Conservation (phyloP, 2,888 invertebrate genomes). For the Ophonus ardosiacus region DNA sequence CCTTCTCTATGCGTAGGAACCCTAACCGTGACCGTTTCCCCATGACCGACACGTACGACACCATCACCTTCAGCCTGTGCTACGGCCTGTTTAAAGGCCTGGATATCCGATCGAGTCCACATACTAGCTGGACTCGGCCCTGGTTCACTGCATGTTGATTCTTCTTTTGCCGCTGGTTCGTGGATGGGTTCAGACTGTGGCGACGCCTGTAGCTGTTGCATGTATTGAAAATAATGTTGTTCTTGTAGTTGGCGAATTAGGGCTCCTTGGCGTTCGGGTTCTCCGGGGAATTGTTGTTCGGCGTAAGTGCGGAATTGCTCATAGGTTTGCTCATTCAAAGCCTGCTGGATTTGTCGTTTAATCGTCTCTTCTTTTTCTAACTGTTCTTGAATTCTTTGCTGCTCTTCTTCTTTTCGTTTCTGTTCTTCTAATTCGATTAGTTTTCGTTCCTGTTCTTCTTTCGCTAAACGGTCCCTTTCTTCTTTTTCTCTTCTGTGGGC, state of each 20-base stretch:
- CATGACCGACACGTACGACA: constrained; percentile 94
- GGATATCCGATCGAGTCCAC: constrained; percentile 95
- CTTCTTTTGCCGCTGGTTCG: constrained; percentile 68
- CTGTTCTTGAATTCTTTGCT: constrained; percentile 81
- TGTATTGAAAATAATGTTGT: constrained; percentile 99
- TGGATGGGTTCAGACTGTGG: constrained; percentile 67
- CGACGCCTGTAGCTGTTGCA: constrained; percentile 88
- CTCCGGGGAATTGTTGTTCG: constrained; percentile 93
- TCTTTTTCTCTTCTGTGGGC: constrained; percentile 93
- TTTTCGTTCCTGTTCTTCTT: constrained; percentile 79
- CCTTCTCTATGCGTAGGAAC: constrained; percentile 98
- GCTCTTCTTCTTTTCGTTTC: constrained; percentile 80
- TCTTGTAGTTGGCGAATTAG: constrained; percentile 97
- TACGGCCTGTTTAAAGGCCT: constrained; percentile 93
- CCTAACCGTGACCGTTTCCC: constrained; percentile 96
- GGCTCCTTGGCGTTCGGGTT: constrained; percentile 93
- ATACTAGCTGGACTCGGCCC: constrained; percentile 87
- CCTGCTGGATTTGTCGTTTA: constrained; percentile 94
- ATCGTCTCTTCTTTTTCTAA: constrained; percentile 81
- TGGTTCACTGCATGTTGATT: constrained; percentile 68
- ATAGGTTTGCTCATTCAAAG: constrained; percentile 96
- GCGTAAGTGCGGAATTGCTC: constrained; percentile 93
- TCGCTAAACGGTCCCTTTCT: constrained; percentile 83
- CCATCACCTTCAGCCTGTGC: constrained; percentile 88
- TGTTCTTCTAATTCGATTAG: constrained; percentile 80